Base-by-base conservation (phyloP, 2,888 invertebrate species). In the Tetrapedia diversipes region DNA sequence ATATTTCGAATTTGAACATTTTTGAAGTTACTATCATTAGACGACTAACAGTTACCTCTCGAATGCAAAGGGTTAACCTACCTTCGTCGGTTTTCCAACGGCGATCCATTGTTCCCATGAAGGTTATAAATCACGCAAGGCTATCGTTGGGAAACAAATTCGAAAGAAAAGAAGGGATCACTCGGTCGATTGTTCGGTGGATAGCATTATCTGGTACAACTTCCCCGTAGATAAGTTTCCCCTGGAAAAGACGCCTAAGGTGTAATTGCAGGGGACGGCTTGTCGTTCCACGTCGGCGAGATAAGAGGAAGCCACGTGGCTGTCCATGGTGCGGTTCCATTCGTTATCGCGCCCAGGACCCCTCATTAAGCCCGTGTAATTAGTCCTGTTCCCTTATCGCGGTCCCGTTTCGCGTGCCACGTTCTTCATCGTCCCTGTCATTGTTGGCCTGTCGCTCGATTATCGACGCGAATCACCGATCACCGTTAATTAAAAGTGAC, bases 401-500 rank as follows among this genome's bases (percentile, higher is more conserved):
- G 41, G 39, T 51, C 37, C 74, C 56, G 73, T 77, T 81, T 65
- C 59, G 72, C 56, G 68, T 34, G 16, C 41, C n/a, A 7, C 45
- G 32, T 63, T 43, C 32, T 60, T 37, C 67, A 34, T 60, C 66
- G 41, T 56, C 61, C 66, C 11, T 47, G 63, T 75, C 71, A 65
- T 77, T 77, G 66, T 80, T 54, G 49, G n/a, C 45, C 73, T 53
- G 77, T 54, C 72, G 68, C 67, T 77, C 80, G 85, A 86, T 83
- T 86, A 86, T 81, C 84, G 78, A 69, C 11, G 74, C 79, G 84
- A 86, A 86, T 86, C 86, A 79, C 70, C 78, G 70, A 82, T 86
- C 80, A 76, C 29, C 72, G 81, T 87, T 86, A 86, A 86, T 86
- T 85, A 85, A 86, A 85, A 82, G 80, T 59, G 82, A 45, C 79